These are phyloP conservation scores for Trichopria drosophilae DNA, from an alignment of 2,888 invertebrate species.

Conservation along the genomic window DNA sequence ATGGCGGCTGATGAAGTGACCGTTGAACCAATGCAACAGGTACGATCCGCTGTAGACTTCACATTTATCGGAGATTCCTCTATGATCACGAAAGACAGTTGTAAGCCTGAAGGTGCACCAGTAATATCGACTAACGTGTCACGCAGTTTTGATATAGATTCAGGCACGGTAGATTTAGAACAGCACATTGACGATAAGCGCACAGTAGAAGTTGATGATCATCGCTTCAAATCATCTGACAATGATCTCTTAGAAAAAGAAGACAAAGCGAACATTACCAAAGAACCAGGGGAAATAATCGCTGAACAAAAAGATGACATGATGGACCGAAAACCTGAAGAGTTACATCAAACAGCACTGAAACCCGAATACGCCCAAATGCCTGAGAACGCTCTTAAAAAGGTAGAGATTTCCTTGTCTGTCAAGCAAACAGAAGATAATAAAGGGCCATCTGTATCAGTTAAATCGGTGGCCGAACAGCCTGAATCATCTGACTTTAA, in stretches of 20 bases:
- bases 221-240: constrained; percentile 32
- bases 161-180: constrained; percentile 56
- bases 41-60: constrained; percentile 37
- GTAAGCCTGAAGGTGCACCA: constrained; percentile 55
- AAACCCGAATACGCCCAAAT: constrained; percentile 40
- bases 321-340: constrained; percentile 7
- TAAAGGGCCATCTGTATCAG: constrained; percentile 43
- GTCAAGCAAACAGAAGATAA: constrained; percentile 43
- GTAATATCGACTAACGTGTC: constrained; percentile 42
- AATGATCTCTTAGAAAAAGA: constrained; percentile 19
- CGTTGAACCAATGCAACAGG: constrained; percentile 25
- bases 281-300: constrained; percentile 1
- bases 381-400: constrained; percentile 35
- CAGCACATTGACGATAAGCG: constrained; percentile 50
- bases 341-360: constrained; percentile 30
- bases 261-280: neutral
- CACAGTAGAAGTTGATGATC: constrained; percentile 50
- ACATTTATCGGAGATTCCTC: constrained; percentile 43
- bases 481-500: constrained; percentile 39
- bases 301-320: neutral
- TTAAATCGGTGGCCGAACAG: constrained; percentile 46
- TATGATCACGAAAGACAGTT: constrained; percentile 43
- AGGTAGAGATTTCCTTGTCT: constrained; percentile 50
- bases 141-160: constrained; percentile 49
- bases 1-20: constrained; percentile 42